Conservation (phyloP, 2,888 invertebrate species). For the Oxyteleia sp. region DNA sequence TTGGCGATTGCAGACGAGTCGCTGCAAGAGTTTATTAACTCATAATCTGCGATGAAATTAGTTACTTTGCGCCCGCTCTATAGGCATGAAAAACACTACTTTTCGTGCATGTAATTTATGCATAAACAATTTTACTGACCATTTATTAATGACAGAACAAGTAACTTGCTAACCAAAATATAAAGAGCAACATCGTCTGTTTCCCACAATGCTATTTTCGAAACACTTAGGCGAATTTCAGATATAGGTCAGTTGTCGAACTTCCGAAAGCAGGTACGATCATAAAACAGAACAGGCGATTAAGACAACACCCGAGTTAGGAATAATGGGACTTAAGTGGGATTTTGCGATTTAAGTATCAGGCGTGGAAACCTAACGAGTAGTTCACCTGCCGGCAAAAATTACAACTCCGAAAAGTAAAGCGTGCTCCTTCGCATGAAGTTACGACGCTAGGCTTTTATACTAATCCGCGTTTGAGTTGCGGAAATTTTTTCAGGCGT, state of each 20-base stretch:
- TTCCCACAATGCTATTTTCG: too few relatives aligned
- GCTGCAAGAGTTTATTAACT: too few relatives aligned
- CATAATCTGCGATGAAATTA: too few relatives aligned
- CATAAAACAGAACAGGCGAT: constrained; percentile 25
- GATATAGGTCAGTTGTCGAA: constrained; percentile 31
- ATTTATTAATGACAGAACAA: too few relatives aligned
- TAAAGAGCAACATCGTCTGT: too few relatives aligned
- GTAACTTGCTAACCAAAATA: too few relatives aligned
- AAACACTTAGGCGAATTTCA: too few relatives aligned
- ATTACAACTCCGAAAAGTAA: constrained; percentile 1
- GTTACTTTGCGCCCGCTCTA: too few relatives aligned
- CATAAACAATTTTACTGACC: too few relatives aligned
- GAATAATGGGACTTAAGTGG: constrained; percentile 43
- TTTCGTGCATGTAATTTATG: too few relatives aligned
- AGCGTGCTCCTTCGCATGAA: constrained; percentile 3
- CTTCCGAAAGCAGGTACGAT: not conserved
- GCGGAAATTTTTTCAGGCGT: constrained; percentile 1
- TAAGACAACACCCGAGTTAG: constrained; percentile 29
- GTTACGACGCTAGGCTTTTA: not conserved
- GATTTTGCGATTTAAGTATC: constrained; percentile 34
- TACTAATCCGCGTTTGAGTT: constrained; percentile 7
- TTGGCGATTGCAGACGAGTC: too few relatives aligned
- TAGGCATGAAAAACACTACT: too few relatives aligned
- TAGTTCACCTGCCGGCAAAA: constrained; percentile 26
- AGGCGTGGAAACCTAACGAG: constrained; percentile 12